Conservation (phyloP, 2,888 invertebrate genomes). For the Noctua janthina region DNA sequence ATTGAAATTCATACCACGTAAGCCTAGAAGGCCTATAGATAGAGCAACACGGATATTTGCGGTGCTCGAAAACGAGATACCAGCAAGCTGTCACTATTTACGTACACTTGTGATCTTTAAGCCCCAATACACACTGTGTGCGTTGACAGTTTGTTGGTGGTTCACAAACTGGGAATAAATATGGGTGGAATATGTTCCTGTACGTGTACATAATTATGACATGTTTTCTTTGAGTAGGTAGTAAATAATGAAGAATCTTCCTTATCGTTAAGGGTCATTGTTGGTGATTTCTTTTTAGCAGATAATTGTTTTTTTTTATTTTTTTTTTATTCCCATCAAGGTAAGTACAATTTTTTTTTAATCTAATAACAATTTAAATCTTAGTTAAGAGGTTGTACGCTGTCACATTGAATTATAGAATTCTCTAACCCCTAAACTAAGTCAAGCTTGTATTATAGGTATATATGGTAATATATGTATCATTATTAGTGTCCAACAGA, state of each 20-base stretch:
- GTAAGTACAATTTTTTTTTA: no score
- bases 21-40: slow-evolving; percentile 6
- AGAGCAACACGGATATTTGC: slow-evolving; percentile 37
- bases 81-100: slow-evolving; percentile 42
- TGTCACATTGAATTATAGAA: no score
- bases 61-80: slow-evolving; percentile 36
- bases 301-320: no score
- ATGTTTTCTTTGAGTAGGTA: not conserved
- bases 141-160: not conserved
- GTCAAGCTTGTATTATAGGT: no score
- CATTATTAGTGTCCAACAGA: no score
- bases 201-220: not conserved
- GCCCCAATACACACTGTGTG: slow-evolving; percentile 28
- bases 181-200: not conserved
- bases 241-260: no score
- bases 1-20: slow-evolving; percentile 34
- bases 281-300: no score
- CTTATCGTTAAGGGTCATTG: not conserved
- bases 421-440: no score
- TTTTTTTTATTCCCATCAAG: no score
- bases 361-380: no score
- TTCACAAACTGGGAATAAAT: not conserved
- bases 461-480: no score
- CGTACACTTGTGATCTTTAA: slow-evolving; percentile 39
- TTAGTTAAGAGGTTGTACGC: no score